Conservation (phyloP, 37 sponge, comb jelly and placozoan species). For the Diacarnus erythraeanus region DNA sequence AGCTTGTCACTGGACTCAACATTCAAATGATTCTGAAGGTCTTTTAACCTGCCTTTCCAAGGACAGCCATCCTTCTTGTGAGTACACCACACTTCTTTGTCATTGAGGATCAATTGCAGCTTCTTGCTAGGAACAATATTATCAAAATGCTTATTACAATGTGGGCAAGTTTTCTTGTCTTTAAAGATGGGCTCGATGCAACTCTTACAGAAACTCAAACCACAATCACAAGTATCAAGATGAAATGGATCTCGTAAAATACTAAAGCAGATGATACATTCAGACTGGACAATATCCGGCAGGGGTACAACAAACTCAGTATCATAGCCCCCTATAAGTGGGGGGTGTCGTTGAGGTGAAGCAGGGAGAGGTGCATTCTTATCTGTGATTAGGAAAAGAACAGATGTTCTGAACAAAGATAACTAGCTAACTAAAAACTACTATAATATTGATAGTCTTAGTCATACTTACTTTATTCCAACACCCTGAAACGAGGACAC, state of each 20-base stretch:
- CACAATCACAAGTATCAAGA: conserved; percentile 27
- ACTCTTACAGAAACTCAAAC: conserved; percentile 26
- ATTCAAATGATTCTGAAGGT: conserved; percentile 17
- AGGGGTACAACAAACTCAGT: conserved; percentile 17
- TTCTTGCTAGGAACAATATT: background rate
- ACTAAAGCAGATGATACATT: conserved; percentile 29
- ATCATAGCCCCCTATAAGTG: conserved; percentile 12
- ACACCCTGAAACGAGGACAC: too few relatives aligned
- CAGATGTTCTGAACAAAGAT: too few relatives aligned
- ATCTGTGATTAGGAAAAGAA: background rate
- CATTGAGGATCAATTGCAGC: conserved; percentile 10
- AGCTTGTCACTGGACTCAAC: background rate
- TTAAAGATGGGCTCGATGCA: conserved; percentile 29
- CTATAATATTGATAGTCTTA: too few relatives aligned
- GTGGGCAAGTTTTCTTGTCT: conserved; percentile 27
- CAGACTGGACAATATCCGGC: background rate
- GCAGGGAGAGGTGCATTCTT: background rate
- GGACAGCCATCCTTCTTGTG: conserved; percentile 18
- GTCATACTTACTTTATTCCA: too few relatives aligned
- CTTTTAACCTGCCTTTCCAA: conserved; percentile 37
- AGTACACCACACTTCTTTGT: conserved; percentile 15
- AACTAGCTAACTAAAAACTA: too few relatives aligned
- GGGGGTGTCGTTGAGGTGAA: background rate
- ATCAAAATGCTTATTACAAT: conserved; percentile 11
- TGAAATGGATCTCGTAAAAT: conserved; percentile 29